Evolutionary conservation across 1,140 invertebrate species (phyloP), one percentile per base, ranked within the genome.

Genomic region (Melipona quadrifasciata): DNA sequence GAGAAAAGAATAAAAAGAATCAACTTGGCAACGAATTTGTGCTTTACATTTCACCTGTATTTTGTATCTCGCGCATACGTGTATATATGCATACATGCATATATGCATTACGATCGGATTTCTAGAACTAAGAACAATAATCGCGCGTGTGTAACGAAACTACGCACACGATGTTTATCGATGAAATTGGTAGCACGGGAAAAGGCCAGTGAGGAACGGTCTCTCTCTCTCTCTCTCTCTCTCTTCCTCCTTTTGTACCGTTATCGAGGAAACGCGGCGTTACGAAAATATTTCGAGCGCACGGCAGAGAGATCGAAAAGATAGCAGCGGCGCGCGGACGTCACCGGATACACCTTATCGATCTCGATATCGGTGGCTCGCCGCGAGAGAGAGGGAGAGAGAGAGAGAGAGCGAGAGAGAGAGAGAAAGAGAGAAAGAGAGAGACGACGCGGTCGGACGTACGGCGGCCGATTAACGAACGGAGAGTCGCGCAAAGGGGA

Each of bases 391-490:
- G 34, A 39, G 4, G 2, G 2, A 39, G 34, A 39, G 34, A 39
- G 4, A 47, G 6, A 47, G 39, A 47, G 34, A 39, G 34, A 39
- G 4, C 0, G 2, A 39, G 34, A 39, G 34, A 39, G 4, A 39
- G 2, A 39, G 39, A 47, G 39, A 47, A 6, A 47, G 39, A 47
- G 39, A 61, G 67, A 71, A 75, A 75, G 79, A 82, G 86, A 86
- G 86, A 87, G 89, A 87, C 78, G 84, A 88, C 82, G 82, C 74
- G 83, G 84, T 90, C 86, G 89, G 85, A 84, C 89, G 88, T 86
- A 89, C 80, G 84, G 86, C 90, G 67, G 61, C 87, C 84, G 91
- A 92, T 92, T 92, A 92, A 92, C 89, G 91, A 92, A 91, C 91
- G 89, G 91, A 88, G 90, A 87, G 85, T 89, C 92, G 90, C 87